phyloP scores from a whole-genome alignment of 2,797 vertebrate genomes.

The Alca torda region DNA sequence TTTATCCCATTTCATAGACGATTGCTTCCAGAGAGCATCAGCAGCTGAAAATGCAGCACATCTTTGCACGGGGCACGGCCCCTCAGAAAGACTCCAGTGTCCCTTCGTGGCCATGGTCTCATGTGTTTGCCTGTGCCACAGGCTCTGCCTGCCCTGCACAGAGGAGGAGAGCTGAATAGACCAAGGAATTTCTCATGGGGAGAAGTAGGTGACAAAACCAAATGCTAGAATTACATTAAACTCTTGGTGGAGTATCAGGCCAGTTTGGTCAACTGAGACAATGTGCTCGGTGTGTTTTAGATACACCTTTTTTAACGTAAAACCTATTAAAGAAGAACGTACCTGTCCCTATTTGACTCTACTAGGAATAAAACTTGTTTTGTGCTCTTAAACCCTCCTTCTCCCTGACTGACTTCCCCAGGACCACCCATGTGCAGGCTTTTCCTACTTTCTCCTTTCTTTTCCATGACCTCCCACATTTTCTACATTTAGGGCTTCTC shows the following conservation, averaged over 20 bases:
- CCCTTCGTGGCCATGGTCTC: fast-evolving
- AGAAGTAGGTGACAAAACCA: not conserved
- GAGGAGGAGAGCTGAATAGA: not conserved
- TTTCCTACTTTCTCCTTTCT: not conserved
- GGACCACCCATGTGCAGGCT: not conserved
- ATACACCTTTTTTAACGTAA: not conserved
- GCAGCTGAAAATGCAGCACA: not conserved
- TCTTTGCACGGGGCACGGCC: not conserved
- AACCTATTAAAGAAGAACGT: not conserved
- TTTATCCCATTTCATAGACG: not conserved
- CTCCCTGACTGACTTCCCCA: not conserved
- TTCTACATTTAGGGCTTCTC: not conserved
- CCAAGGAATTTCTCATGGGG: not conserved
- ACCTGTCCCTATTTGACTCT: not conserved
- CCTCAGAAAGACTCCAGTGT: not conserved
- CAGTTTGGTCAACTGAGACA: not conserved
- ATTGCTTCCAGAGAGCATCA: not conserved
- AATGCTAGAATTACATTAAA: not conserved
- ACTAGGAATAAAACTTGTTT: not conserved
- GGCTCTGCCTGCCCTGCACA: not conserved
- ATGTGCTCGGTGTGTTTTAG: not conserved
- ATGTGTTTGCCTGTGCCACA: fast-evolving
- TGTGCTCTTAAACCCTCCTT: not conserved
- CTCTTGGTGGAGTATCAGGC: not conserved
- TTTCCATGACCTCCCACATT: not conserved